A percentile compares a stretch with the other conserved stretches of the same genome.
These are phyloP conservation scores for Drosophila bocqueti DNA, from an alignment of 1,140 invertebrate genomes.

Conservation along the genomic window DNA sequence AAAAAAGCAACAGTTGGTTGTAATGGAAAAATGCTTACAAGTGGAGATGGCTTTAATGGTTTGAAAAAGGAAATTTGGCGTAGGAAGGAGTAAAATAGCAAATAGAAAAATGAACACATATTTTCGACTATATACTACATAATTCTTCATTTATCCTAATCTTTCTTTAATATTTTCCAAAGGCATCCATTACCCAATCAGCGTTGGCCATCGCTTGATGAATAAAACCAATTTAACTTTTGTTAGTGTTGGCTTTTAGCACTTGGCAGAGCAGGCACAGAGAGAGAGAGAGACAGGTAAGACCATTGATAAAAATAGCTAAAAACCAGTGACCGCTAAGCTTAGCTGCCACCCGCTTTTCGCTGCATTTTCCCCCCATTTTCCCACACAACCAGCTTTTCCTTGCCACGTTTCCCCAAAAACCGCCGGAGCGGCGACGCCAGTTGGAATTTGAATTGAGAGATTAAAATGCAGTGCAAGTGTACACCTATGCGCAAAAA, in stretches of 20 bases:
- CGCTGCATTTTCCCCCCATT: background rate
- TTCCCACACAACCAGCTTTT: slow-evolving; percentile 20
- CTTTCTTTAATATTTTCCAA: slow-evolving; percentile 3
- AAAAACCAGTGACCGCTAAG: slow-evolving; percentile 36
- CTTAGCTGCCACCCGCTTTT: slow-evolving; percentile 18
- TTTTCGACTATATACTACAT: too few relatives aligned
- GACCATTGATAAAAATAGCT: slow-evolving; percentile 21
- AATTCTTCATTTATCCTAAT: background rate
- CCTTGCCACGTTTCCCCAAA: slow-evolving; percentile 30
- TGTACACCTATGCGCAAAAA: slow-evolving; percentile 10
- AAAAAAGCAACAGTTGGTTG: slow-evolving; percentile 13
- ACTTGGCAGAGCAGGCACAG: background rate
- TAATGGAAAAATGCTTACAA: slow-evolving; percentile 6
- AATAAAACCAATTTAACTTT: slow-evolving; percentile 35
- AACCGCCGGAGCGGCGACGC: slow-evolving; percentile 37
- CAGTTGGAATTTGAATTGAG: slow-evolving; percentile 71
- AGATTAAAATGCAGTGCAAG: slow-evolving; percentile 68
- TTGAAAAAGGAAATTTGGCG: background rate
- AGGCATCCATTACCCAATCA: slow-evolving; percentile 23
- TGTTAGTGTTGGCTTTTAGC: slow-evolving; percentile 22
- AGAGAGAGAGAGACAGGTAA: background rate
- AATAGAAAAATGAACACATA: too few relatives aligned
- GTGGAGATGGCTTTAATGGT: slow-evolving; percentile 20
- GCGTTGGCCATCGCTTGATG: slow-evolving; percentile 4
- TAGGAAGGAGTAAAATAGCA: background rate